Base-by-base conservation (phyloP, 2,113 vertebrate genomes). In the Labeo rohita region DNA sequence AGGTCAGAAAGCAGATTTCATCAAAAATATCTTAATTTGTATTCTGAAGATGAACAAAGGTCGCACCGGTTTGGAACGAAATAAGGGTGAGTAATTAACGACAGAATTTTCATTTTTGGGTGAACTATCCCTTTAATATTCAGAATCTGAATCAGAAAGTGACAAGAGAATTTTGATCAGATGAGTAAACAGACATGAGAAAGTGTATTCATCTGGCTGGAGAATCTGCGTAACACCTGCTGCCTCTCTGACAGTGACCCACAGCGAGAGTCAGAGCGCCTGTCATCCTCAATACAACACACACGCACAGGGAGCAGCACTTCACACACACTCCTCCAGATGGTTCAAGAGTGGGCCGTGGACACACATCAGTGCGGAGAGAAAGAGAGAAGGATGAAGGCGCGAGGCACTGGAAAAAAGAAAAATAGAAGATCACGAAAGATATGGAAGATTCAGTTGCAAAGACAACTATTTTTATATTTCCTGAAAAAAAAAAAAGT, bases 241-340 rank as follows among this genome's bases (percentile, higher is more conserved):
- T 85, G 87, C 70, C 39, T 88, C 68, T 65, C 36, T 75, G 68
- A 70, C 78, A 39, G 63, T 76, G 59, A 65, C 21, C 47, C 83
- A 70, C 45, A 88, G 68, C 59, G 18, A 72, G 61, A 65, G 61
- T 63, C n/a, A 10, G 52, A 59, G 56, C 18, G 56, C 83, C 73
- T 82, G 80, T 83, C 79, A 85, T 49, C 76, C 84, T 80, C 43
- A 39, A 5, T 39, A 68, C n/a, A 36, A 34, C n/a, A 56, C 28
- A 66, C 75, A 76, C 50, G 43, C 84, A 85, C 61, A 75, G 39
- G 39, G 3, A 39, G 39, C 39, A 39, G 39, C 39, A 39, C 39
- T 39, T 39, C 56, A 76, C 68, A 81, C 70, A 85, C 66, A 80
- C 83, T 18, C 77, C 34, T 75, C 76, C 86, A 85, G 83, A 88